Percentiles rank a stretch among this genome's conserved stretches.
phyloP scores from a whole-genome alignment of 2,888 invertebrate species.

The Molorchus minor region DNA sequence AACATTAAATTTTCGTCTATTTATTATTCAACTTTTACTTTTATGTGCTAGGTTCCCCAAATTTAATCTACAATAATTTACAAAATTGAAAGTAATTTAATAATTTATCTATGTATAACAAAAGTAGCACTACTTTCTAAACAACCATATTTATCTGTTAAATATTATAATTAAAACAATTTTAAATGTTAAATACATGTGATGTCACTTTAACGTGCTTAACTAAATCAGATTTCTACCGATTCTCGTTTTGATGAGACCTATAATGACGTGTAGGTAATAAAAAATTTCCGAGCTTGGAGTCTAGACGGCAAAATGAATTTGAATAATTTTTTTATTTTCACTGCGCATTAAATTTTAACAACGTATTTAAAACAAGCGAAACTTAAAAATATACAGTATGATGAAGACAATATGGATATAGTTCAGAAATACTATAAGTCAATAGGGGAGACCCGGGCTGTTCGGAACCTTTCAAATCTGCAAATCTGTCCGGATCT shows the following conservation, averaged over 20 bases:
- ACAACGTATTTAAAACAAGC: too few species aligned
- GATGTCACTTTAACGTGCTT: conserved; percentile 14
- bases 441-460: too few species aligned
- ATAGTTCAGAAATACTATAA: too few species aligned
- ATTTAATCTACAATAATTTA: conserved; percentile 28
- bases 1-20: conserved; percentile 10
- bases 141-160: conserved; percentile 27
- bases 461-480: too few species aligned
- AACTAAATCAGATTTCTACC: conserved; percentile 7
- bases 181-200: conserved; percentile 11
- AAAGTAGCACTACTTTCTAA: conserved; percentile 36
- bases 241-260: background rate
- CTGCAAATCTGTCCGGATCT: too few species aligned
- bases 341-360: too few species aligned
- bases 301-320: too few species aligned
- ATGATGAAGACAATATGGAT: too few species aligned
- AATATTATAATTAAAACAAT: conserved; percentile 23
- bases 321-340: too few species aligned
- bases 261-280: too few species aligned
- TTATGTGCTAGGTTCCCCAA: conserved; percentile 14
- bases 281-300: too few species aligned
- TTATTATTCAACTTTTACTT: conserved; percentile 25
- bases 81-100: conserved; percentile 34
- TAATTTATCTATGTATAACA: conserved; percentile 28
- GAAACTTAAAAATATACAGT: too few species aligned